A percentile compares a stretch with the other conserved stretches of the same genome.
Evolutionary conservation across 92 coral and sea anemone genomes (phyloP).

Genomic region (Scolanthus callimorphus): DNA sequence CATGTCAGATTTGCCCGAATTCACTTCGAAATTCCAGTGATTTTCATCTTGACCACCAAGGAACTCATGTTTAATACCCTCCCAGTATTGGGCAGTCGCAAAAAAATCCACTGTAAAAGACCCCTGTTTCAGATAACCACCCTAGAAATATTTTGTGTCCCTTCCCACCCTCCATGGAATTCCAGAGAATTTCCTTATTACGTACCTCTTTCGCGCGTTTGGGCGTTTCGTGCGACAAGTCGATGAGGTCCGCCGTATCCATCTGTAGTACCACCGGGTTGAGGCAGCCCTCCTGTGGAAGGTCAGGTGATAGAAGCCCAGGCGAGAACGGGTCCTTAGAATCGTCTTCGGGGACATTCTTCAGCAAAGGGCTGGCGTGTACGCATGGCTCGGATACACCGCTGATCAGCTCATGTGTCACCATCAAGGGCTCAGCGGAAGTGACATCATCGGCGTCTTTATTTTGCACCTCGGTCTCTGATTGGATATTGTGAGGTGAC

Average conservation of each 20-base stretch:
- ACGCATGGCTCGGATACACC: constrained; percentile 6
- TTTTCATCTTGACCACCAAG: too few relatives aligned
- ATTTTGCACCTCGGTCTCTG: not conserved
- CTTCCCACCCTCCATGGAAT: too few relatives aligned
- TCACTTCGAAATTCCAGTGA: too few relatives aligned
- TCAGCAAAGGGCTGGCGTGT: constrained; percentile 15
- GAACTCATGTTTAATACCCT: too few relatives aligned
- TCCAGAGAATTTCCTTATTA: too few relatives aligned
- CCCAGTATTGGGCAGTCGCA: too few relatives aligned
- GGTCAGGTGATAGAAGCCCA: constrained; percentile 32
- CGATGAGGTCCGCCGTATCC: constrained; percentile 26
- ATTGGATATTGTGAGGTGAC: not conserved
- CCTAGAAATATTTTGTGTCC: too few relatives aligned
- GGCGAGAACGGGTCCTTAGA: constrained; percentile 42
- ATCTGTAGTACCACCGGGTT: constrained; percentile 17
- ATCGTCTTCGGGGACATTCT: constrained; percentile 3
- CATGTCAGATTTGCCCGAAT: too few relatives aligned
- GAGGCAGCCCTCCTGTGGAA: constrained; percentile 28
- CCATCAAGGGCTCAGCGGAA: too few relatives aligned
- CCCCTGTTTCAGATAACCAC: too few relatives aligned
- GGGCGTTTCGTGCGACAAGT: constrained; percentile 23
- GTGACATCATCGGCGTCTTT: too few relatives aligned
- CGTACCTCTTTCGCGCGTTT: constrained; percentile 1
- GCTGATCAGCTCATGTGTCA: not conserved
- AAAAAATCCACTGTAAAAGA: too few relatives aligned